Evolutionary conservation across 2,113 vertebrate species (phyloP).

Genomic region (Dicentrarchus labrax): DNA sequence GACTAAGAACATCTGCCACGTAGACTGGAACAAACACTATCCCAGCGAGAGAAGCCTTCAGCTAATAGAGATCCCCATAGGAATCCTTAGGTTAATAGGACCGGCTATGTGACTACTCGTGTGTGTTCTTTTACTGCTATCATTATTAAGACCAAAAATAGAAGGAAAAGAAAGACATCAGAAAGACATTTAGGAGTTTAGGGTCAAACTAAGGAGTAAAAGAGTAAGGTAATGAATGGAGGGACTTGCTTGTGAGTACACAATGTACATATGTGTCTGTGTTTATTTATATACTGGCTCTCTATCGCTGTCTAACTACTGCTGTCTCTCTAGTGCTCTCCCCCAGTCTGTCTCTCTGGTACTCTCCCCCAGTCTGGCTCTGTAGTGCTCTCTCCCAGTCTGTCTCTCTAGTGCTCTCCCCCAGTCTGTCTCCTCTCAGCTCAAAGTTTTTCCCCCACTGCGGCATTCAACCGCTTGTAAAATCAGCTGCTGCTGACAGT

Average conservation of each 20-base stretch:
- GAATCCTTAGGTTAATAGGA: conserved; percentile 74
- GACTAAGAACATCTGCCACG: conserved; percentile 78
- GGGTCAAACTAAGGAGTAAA: conserved; percentile 33
- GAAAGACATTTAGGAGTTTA: conserved; percentile 42
- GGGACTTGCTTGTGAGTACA: conserved; percentile 6
- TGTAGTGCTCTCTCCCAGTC: background rate
- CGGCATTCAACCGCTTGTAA: conserved; percentile 60
- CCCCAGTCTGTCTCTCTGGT: conserved; percentile 10
- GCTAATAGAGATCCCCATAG: conserved; percentile 64
- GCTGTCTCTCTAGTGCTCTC: background rate
- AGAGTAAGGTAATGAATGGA: conserved; percentile 17
- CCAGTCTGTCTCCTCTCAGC: conserved; percentile 28
- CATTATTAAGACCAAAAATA: conserved; percentile 38
- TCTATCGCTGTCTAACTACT: background rate
- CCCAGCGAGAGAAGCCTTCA: conserved; percentile 63
- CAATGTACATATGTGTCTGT: conserved; percentile 26
- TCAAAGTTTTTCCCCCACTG: conserved; percentile 49
- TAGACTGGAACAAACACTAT: conserved; percentile 74
- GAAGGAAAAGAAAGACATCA: conserved; percentile 38
- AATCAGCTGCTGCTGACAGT: conserved; percentile 67
- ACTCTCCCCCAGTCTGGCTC: background rate
- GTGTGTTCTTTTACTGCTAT: conserved; percentile 29
- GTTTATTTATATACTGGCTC: conserved; percentile 24
- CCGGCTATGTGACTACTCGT: conserved; percentile 38
- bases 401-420: background rate